Percentiles rank a stretch among this genome's conserved stretches.
These are phyloP conservation scores for Eclectus roratus DNA, from an alignment of 2,113 vertebrate species.

Conservation along the genomic window DNA sequence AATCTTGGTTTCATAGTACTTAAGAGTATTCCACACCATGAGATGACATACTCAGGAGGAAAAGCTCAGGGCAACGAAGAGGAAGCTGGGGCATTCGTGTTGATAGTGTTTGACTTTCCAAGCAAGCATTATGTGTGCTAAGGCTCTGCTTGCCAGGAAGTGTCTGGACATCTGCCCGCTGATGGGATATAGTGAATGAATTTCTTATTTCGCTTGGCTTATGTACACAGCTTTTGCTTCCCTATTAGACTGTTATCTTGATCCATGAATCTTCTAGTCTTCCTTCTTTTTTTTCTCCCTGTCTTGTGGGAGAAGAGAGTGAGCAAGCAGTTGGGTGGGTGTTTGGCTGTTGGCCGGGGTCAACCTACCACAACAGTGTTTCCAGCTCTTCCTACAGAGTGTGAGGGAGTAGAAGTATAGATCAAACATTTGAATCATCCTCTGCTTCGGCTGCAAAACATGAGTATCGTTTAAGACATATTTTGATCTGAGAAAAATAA, in stretches of 20 bases:
- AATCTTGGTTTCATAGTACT: not conserved
- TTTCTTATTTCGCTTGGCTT: not conserved
- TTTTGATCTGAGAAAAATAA: not conserved
- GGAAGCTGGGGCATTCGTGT: not conserved
- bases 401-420: not conserved
- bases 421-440: not conserved
- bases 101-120: not conserved
- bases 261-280: not conserved
- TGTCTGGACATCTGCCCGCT: not conserved
- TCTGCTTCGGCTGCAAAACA: not conserved
- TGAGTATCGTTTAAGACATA: not conserved
- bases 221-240: not conserved
- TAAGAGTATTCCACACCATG: not conserved
- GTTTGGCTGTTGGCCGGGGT: not conserved
- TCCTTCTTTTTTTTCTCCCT: not conserved
- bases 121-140: not conserved
- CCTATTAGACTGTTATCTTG: not conserved
- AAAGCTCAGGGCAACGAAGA: not conserved
- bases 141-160: not conserved
- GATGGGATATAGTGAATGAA: not conserved
- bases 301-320: not conserved
- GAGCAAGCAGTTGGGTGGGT: not conserved
- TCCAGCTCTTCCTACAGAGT: not conserved
- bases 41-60: not conserved
- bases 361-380: not conserved